These are phyloP conservation scores for Oxyscelio sp. DNA, from an alignment of 2,888 invertebrate genomes.

Conservation along the genomic window DNA sequence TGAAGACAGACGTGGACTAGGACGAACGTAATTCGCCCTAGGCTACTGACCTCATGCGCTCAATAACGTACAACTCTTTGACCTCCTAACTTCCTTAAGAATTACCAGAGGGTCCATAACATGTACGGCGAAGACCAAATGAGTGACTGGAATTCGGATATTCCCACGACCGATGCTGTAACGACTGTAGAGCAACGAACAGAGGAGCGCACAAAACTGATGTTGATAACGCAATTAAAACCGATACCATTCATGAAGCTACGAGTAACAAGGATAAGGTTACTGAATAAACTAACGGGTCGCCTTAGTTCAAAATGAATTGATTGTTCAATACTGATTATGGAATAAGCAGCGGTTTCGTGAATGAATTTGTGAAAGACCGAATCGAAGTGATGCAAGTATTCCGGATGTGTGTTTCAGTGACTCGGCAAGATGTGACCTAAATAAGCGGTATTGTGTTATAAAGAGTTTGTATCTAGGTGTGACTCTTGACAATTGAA, in stretches of 20 bases:
- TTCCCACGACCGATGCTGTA: slow-evolving; percentile 24
- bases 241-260: slow-evolving; percentile 9
- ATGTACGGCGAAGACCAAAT: slow-evolving; percentile 72
- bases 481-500: slow-evolving; percentile 54
- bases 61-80: slow-evolving; percentile 80
- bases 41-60: slow-evolving; percentile 84
- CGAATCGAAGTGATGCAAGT: slow-evolving; percentile 31
- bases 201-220: slow-evolving; percentile 58
- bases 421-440: slow-evolving; percentile 58
- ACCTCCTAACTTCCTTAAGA: slow-evolving; percentile 81
- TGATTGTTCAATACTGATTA: slow-evolving; percentile 6
- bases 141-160: slow-evolving; percentile 21
- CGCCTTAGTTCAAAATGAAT: slow-evolving; percentile 31
- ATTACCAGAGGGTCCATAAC: slow-evolving; percentile 69
- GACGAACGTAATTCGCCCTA: slow-evolving; percentile 79
- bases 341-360: slow-evolving; percentile 24
- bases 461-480: slow-evolving; percentile 60
- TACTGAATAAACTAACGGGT: not conserved
- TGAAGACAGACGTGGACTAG: slow-evolving; percentile 52
- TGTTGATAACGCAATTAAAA: slow-evolving; percentile 78
- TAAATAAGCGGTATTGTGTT: slow-evolving; percentile 57
- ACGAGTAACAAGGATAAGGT: slow-evolving; percentile 9
- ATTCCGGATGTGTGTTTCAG: slow-evolving; percentile 60
- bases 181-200: slow-evolving; percentile 56
- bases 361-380: slow-evolving; percentile 46